Evolutionary conservation across 2,888 invertebrate species (phyloP).

Genomic region (Aproaerema taeniolella): DNA sequence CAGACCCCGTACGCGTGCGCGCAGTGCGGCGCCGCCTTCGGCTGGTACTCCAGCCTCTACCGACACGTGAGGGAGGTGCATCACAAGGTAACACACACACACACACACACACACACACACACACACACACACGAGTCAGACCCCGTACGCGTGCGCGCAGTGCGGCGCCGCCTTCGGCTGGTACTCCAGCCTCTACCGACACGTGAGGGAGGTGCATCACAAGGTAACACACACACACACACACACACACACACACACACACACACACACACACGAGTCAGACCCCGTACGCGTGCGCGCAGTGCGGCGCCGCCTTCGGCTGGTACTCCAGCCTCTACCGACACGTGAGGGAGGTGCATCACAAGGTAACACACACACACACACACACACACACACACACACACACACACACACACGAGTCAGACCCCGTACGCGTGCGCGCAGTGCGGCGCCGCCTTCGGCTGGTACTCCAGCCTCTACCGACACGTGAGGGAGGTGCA

Average conservation of each 20-base stretch:
- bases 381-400: neutral
- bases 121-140: slow-evolving; percentile 62
- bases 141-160: slow-evolving; percentile 54
- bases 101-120: neutral
- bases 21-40: slow-evolving; percentile 54
- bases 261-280: neutral
- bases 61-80: slow-evolving; percentile 59
- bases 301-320: neutral
- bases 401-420: neutral
- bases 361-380: slow-evolving; percentile 17
- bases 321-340: too few species aligned
- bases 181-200: slow-evolving; percentile 66
- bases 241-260: neutral
- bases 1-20: neutral
- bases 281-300: neutral
- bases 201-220: slow-evolving; percentile 58
- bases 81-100: slow-evolving; percentile 38
- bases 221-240: slow-evolving; percentile 39
- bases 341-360: neutral
- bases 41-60: too few species aligned
- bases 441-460: neutral
- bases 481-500: neutral
- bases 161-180: slow-evolving; percentile 62
- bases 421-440: neutral
- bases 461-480: too few species aligned